These are phyloP conservation scores for Macrostomum cliftonense DNA, from an alignment of 2,888 invertebrate genomes.

Conservation along the genomic window DNA sequence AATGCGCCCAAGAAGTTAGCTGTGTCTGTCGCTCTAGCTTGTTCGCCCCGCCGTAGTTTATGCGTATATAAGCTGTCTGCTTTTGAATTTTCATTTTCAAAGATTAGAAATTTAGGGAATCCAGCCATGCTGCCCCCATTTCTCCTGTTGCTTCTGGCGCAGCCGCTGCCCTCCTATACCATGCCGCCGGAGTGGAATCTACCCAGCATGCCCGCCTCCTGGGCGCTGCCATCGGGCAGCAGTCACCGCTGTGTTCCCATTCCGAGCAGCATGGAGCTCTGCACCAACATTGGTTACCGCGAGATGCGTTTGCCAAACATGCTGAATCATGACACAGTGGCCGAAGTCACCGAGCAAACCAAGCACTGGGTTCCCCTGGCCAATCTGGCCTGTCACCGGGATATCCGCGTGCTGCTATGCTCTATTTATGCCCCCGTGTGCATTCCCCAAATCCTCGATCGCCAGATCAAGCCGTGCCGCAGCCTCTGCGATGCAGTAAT, in stretches of 20 bases:
- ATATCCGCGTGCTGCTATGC: conserved; percentile 51
- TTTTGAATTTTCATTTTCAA: too few species aligned
- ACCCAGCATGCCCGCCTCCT: too few species aligned
- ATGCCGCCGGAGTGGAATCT: too few species aligned
- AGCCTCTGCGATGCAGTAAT: conserved; percentile 70
- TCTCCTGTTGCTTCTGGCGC: too few species aligned
- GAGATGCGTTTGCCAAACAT: conserved; percentile 10
- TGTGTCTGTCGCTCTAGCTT: too few species aligned
- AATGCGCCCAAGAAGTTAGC: too few species aligned
- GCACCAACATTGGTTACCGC: conserved; percentile 8
- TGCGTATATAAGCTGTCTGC: too few species aligned
- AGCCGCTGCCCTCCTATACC: too few species aligned
- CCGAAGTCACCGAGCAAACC: background rate
- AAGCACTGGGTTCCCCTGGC: conserved; percentile 8
- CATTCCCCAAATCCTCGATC: conserved; percentile 62
- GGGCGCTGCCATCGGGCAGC: too few species aligned
- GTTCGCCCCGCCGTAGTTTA: too few species aligned
- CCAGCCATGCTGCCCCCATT: too few species aligned
- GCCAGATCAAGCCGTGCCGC: conserved; percentile 75
- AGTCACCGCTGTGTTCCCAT: conserved; percentile 5
- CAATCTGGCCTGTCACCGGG: conserved; percentile 9
- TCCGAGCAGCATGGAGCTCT: conserved; percentile 8
- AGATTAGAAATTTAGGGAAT: too few species aligned
- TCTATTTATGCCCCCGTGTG: conserved; percentile 88
- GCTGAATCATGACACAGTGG: conserved; percentile 7